Percentiles rank a stretch among this genome's conserved stretches.
These are phyloP conservation scores for Brachyrhaphis roseni DNA, from an alignment of 2,797 vertebrate species.

Conservation along the genomic window DNA sequence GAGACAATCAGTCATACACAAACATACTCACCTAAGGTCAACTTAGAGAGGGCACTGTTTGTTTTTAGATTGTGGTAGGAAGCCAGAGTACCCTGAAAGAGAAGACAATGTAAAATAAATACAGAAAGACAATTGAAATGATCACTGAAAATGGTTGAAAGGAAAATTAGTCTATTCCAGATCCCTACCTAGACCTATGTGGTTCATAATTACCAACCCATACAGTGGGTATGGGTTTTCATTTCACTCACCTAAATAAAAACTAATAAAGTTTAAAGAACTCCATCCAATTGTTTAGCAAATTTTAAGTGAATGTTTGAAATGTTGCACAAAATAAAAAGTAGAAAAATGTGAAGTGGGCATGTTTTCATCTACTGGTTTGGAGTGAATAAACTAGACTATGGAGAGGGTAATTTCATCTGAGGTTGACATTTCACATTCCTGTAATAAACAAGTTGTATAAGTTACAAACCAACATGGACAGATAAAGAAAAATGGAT, in stretches of 20 bases:
- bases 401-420: too few relatives aligned
- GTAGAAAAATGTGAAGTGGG: too few relatives aligned
- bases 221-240: neutral
- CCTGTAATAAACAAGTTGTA: too few relatives aligned
- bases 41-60: neutral
- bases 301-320: too few relatives aligned
- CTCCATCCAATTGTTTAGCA: too few relatives aligned
- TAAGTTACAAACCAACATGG: too few relatives aligned
- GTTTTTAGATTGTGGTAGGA: neutral
- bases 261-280: neutral
- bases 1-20: neutral
- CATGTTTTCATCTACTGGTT: too few relatives aligned
- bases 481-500: too few relatives aligned
- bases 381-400: too few relatives aligned
- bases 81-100: neutral
- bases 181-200: neutral
- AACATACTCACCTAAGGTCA: neutral
- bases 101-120: neutral
- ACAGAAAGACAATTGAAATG: neutral
- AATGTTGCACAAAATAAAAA: too few relatives aligned
- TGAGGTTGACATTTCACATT: too few relatives aligned
- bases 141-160: neutral
- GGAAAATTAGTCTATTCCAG: neutral
- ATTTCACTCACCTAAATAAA: neutral
- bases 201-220: neutral